Percentiles rank a stretch among this genome's conserved stretches.
Evolutionary conservation across 2,113 vertebrate genomes (phyloP).

Genomic region (Pituophis catenifer): DNA sequence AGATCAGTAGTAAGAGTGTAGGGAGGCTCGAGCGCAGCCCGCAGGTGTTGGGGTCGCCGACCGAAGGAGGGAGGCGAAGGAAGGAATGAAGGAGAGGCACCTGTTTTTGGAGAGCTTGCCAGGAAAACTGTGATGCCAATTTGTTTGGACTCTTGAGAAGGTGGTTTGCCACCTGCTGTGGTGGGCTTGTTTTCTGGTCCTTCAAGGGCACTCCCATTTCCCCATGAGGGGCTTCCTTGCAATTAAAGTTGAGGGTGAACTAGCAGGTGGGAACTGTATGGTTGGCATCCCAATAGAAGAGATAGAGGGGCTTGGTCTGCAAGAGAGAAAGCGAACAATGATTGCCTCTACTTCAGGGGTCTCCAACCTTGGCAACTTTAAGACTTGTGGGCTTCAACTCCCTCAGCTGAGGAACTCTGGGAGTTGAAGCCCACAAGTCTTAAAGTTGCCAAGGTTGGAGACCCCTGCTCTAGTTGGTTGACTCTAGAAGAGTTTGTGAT

Average conservation of each 20-base stretch:
- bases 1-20: background rate
- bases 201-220: background rate
- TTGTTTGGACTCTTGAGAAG: background rate
- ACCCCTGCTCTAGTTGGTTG: background rate
- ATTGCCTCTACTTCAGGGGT: no score
- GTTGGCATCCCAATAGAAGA: background rate
- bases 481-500: background rate
- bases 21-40: background rate
- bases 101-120: background rate
- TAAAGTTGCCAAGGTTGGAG: no score
- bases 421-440: no score
- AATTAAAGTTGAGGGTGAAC: background rate
- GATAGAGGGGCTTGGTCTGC: background rate
- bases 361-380: no score
- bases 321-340: background rate
- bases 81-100: background rate
- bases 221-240: background rate
- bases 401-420: no score
- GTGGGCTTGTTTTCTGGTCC: background rate
- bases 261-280: background rate
- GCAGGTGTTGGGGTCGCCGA: background rate
- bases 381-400: no score
- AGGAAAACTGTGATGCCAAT: accelerated
- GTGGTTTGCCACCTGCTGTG: background rate
- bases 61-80: background rate